phyloP scores from a whole-genome alignment of 2,113 vertebrate species.

The Psilopogon haemacephalus region DNA sequence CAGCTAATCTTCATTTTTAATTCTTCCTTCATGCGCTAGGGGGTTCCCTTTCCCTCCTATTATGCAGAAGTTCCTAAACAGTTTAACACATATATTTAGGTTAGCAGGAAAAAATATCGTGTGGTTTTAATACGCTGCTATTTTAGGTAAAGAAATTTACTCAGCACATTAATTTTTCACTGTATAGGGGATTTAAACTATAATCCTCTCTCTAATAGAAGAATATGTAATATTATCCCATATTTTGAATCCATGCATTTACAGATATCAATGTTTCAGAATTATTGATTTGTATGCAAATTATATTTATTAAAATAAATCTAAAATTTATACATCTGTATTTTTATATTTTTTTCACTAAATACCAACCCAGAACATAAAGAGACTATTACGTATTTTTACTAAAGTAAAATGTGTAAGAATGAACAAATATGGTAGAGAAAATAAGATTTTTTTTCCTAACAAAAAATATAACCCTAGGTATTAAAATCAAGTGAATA shows the following conservation, averaged over 20 bases:
- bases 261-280: background rate
- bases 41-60: constrained; percentile 64
- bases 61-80: background rate
- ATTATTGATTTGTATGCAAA: background rate
- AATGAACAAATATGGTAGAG: background rate
- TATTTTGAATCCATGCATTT: background rate
- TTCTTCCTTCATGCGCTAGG: constrained; percentile 63
- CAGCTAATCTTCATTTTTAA: background rate
- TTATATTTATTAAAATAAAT: background rate
- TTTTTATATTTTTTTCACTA: background rate
- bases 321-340: background rate
- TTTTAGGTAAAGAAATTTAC: background rate
- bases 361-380: background rate
- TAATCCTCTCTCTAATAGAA: background rate
- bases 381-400: too few species aligned
- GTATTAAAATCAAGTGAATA: background rate
- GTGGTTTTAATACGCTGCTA: background rate
- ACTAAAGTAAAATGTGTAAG: background rate
- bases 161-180: background rate
- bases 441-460: background rate
- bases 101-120: background rate
- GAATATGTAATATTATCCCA: background rate
- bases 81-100: background rate
- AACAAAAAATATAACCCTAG: background rate
- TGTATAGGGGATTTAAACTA: background rate